Conservation (phyloP, 1,140 invertebrate genomes). For the Nymphalis io region DNA sequence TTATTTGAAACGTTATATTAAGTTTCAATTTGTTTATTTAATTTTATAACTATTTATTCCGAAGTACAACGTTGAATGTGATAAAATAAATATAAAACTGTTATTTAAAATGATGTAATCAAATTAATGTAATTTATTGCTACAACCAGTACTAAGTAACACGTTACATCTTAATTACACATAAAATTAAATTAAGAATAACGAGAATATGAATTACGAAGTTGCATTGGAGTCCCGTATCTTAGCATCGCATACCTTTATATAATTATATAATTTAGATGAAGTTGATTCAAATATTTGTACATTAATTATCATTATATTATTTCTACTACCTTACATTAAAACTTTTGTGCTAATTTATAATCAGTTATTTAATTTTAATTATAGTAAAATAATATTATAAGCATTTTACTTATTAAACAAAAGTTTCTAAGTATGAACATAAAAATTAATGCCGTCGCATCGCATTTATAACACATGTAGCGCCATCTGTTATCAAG, state of each 20-base stretch:
- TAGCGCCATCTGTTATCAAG: conserved; percentile 61
- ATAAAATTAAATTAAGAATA: background rate
- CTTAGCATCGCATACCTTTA: background rate
- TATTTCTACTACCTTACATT: too few relatives aligned
- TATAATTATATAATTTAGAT: background rate
- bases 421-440: background rate
- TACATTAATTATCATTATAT: background rate
- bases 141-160: background rate
- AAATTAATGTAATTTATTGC: conserved; percentile 1
- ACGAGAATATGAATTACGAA: conserved; percentile 3
- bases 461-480: conserved; percentile 18
- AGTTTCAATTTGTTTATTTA: too few relatives aligned
- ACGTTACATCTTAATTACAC: conserved; percentile 2
- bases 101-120: background rate
- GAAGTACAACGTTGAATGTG: too few relatives aligned
- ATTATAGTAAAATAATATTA: too few relatives aligned
- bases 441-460: background rate
- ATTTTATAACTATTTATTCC: too few relatives aligned
- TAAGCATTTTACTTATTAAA: background rate
- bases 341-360: too few relatives aligned
- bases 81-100: background rate
- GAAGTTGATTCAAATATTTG: background rate
- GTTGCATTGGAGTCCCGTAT: background rate
- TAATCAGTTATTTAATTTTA: too few relatives aligned
- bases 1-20: too few relatives aligned